Evolutionary conservation across 1,140 invertebrate genomes (phyloP).

Genomic region (Parasteatoda tepidariorum): DNA sequence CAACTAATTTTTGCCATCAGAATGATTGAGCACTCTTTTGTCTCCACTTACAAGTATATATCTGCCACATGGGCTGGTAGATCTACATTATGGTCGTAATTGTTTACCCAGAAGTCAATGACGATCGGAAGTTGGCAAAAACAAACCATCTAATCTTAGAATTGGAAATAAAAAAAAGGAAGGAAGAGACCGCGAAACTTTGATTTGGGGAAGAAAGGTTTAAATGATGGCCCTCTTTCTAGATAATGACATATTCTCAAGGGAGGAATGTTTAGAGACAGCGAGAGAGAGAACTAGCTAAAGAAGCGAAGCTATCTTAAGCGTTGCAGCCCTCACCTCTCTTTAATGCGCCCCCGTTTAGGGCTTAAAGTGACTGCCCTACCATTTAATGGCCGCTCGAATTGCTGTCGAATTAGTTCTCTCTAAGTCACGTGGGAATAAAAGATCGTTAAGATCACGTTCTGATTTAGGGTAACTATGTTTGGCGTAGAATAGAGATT

Average conservation of each 20-base stretch:
- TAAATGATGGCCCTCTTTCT: conserved; percentile 11
- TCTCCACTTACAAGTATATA: no score
- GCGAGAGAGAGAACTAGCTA: conserved; percentile 22
- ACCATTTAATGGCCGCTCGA: conserved; percentile 38
- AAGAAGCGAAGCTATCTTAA: conserved; percentile 48
- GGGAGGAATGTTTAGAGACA: conserved; percentile 32
- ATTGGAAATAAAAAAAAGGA: no score
- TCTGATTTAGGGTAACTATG: conserved; percentile 28
- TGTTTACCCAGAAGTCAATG: no score
- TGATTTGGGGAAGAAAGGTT: neutral
- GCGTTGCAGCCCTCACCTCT: conserved; percentile 37
- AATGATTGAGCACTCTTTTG: no score
- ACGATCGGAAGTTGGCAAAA: no score
- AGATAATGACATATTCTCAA: conserved; percentile 27
- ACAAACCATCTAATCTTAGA: no score
- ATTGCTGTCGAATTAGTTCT: conserved; percentile 56
- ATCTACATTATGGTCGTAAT: no score
- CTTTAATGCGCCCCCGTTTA: conserved; percentile 52
- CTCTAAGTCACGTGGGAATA: conserved; percentile 36
- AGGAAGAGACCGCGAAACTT: no score
- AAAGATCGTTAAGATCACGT: conserved; percentile 48
- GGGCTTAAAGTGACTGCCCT: conserved; percentile 41
- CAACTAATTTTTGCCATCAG: no score
- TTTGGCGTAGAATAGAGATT: conserved; percentile 21
- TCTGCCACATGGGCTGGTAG: no score